These are phyloP conservation scores for Lithodes maja DNA, from an alignment of 2,888 invertebrate genomes.

Conservation along the genomic window DNA sequence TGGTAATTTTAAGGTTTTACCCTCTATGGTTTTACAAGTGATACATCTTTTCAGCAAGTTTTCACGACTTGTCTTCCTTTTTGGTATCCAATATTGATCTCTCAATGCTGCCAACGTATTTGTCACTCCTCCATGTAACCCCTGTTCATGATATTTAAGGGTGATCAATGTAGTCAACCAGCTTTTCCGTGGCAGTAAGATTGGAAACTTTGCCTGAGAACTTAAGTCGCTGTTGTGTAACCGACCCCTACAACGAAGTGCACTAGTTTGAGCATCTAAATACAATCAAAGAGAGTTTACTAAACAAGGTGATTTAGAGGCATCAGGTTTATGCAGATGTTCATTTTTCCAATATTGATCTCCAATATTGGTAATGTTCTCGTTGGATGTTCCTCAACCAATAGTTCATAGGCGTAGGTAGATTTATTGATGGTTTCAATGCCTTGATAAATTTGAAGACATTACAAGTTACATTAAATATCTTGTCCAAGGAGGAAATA, in stretches of 20 bases:
- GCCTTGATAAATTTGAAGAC: constrained; percentile 18
- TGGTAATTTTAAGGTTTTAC: not conserved
- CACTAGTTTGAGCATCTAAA: not conserved
- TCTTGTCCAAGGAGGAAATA: not conserved
- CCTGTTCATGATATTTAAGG: not conserved
- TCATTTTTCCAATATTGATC: not conserved
- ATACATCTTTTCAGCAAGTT: not conserved
- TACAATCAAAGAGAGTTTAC: not conserved
- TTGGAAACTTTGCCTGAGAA: not conserved
- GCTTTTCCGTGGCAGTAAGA: not conserved
- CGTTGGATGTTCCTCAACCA: not conserved
- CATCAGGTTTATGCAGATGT: not conserved
- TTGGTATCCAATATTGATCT: not conserved
- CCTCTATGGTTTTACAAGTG: not conserved
- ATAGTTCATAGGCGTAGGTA: not conserved
- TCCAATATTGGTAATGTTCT: not conserved
- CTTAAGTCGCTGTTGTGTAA: not conserved
- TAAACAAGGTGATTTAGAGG: not conserved
- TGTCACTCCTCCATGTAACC: constrained; percentile 6
- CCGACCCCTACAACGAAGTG: not conserved
- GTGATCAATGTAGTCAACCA: constrained; percentile 1
- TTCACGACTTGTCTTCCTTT: not conserved
- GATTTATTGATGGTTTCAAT: not conserved
- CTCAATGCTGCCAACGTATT: not conserved
- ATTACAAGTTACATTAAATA: not conserved